These are phyloP conservation scores for Rhipidura dahli DNA, from an alignment of 2,113 vertebrate species.

Conservation along the genomic window DNA sequence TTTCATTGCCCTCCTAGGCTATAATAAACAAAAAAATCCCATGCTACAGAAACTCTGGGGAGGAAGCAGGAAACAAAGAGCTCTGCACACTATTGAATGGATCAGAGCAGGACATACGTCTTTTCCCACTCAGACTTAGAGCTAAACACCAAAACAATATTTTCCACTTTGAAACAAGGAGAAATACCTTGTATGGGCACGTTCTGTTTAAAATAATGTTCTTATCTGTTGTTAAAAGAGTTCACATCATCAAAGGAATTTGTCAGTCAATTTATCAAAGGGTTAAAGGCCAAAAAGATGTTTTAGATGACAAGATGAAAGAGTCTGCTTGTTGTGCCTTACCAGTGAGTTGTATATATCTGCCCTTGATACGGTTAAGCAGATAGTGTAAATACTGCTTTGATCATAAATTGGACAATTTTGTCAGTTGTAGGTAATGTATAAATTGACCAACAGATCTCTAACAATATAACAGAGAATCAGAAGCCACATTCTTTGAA, in stretches of 20 bases:
- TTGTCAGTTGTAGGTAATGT: not conserved
- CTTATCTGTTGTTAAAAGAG: not conserved
- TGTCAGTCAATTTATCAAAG: not conserved
- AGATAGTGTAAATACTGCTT: not conserved
- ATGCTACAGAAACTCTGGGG: not conserved
- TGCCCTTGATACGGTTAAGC: not conserved
- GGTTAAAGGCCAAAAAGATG: not conserved
- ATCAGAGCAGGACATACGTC: not conserved
- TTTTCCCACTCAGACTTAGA: not conserved
- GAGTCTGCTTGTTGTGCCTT: not conserved
- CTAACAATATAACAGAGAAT: not conserved
- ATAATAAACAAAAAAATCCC: not conserved
- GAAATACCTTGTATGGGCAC: not conserved
- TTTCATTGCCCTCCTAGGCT: not conserved
- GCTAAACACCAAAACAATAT: not conserved
- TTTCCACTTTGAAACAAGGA: not conserved
- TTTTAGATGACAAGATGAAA: not conserved
- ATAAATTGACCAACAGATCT: not conserved
- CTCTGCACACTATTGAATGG: not conserved
- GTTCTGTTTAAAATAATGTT: not conserved
- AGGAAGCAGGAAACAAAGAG: not conserved
- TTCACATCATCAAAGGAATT: not conserved
- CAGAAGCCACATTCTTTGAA: not conserved
- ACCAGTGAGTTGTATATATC: not conserved
- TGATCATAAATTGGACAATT: not conserved